Conservation (phyloP, 2,113 vertebrate genomes). For the Pseudorasbora parva region DNA sequence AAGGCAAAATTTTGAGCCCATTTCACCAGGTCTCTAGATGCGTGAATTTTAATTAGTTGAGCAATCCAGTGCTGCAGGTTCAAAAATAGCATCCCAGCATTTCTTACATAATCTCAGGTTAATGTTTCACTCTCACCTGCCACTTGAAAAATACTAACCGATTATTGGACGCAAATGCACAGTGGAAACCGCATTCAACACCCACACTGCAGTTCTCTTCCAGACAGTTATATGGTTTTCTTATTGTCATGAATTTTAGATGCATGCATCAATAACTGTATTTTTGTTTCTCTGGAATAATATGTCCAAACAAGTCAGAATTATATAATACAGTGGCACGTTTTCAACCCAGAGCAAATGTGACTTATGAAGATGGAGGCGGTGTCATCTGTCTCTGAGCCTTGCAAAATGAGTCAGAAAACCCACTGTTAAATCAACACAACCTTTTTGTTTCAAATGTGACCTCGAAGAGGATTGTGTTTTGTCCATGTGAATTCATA, state of each 20-base stretch:
- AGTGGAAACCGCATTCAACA: neutral
- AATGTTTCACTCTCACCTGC: slow-evolving; percentile 20
- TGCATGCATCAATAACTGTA: slow-evolving; percentile 1
- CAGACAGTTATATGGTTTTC: slow-evolving; percentile 7
- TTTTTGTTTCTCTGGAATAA: neutral
- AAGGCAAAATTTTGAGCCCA: slow-evolving; percentile 31
- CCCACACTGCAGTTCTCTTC: slow-evolving; percentile 31
- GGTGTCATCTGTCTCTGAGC: slow-evolving; percentile 16
- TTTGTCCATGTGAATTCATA: slow-evolving; percentile 27
- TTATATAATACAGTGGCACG: slow-evolving; percentile 15
- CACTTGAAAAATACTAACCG: slow-evolving; percentile 22
- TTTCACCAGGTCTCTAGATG: slow-evolving; percentile 31
- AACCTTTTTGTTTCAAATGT: slow-evolving; percentile 3
- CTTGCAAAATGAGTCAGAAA: slow-evolving; percentile 17
- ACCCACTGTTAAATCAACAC: slow-evolving; percentile 13
- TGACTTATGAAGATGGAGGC: slow-evolving; percentile 26
- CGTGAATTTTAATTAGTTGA: slow-evolving; percentile 39
- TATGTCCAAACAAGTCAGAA: slow-evolving; percentile 5
- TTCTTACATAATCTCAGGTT: slow-evolving; percentile 48
- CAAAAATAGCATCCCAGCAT: slow-evolving; percentile 27
- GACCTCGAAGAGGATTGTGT: slow-evolving; percentile 11
- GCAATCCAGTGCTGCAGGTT: slow-evolving; percentile 36
- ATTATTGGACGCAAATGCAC: slow-evolving; percentile 22
- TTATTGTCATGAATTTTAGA: neutral
- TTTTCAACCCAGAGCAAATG: slow-evolving; percentile 1